These are phyloP conservation scores for Cryptomyrus ogoouensis DNA, from an alignment of 2,113 vertebrate species.

Conservation along the genomic window DNA sequence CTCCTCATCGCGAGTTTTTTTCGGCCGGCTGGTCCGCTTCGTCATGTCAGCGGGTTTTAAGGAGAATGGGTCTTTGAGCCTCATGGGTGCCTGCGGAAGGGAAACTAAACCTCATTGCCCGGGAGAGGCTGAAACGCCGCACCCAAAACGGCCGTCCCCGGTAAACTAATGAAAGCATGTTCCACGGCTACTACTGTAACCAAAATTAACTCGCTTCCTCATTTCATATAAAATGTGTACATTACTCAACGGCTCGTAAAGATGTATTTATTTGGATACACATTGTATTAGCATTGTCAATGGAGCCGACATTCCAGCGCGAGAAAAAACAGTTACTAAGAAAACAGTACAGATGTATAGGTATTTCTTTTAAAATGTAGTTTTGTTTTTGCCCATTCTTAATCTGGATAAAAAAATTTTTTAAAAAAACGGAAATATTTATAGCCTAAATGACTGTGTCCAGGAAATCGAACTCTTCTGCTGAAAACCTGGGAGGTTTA, in stretches of 20 bases:
- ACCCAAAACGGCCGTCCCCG: neutral
- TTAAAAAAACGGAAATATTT: neutral
- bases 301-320: neutral
- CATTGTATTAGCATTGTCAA: neutral
- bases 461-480: neutral
- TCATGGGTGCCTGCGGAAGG: slow-evolving; percentile 77
- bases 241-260: neutral
- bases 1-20: slow-evolving; percentile 81
- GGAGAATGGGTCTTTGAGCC: slow-evolving; percentile 87
- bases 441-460: neutral
- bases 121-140: neutral
- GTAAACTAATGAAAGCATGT: neutral
- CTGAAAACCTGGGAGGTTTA: neutral
- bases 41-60: slow-evolving; percentile 74
- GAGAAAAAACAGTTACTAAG: neutral
- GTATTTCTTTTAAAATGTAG: neutral
- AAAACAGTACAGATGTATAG: neutral
- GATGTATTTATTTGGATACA: neutral
- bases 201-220: neutral
- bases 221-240: neutral
- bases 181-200: neutral
- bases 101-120: slow-evolving; percentile 16
- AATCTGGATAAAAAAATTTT: neutral
- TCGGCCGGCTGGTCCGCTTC: slow-evolving; percentile 80
- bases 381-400: neutral